These are phyloP conservation scores for Mamestra configurata DNA, from an alignment of 1,140 invertebrate species.

Conservation along the genomic window DNA sequence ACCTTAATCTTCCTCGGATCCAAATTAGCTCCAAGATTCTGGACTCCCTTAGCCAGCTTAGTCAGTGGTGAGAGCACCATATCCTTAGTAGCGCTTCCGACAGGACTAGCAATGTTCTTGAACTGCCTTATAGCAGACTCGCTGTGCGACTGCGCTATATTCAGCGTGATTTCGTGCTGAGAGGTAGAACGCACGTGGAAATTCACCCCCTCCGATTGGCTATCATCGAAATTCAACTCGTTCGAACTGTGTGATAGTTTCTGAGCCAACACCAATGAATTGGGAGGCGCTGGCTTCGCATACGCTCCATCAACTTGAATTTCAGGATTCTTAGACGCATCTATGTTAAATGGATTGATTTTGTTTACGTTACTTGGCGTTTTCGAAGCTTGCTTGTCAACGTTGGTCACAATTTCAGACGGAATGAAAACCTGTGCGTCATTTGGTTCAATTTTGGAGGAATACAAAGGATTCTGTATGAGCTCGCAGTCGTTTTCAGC, in stretches of 20 bases:
- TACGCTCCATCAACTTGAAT: slow-evolving; percentile 86
- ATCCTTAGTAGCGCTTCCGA: slow-evolving; percentile 90
- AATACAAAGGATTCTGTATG: slow-evolving; percentile 85
- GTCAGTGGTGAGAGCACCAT: slow-evolving; percentile 92
- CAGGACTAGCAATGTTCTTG: slow-evolving; percentile 90
- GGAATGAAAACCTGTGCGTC: slow-evolving; percentile 68
- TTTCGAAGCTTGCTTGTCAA: slow-evolving; percentile 67
- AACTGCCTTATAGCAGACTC: slow-evolving; percentile 93
- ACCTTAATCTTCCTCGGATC: slow-evolving; percentile 93
- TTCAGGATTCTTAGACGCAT: slow-evolving; percentile 73
- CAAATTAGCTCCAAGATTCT: slow-evolving; percentile 94
- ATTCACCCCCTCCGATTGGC: slow-evolving; percentile 68
- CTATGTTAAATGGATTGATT: slow-evolving; percentile 88
- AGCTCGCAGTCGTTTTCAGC: slow-evolving; percentile 79
- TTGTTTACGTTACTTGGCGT: slow-evolving; percentile 80
- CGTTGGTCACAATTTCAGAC: slow-evolving; percentile 80
- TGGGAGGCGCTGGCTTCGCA: slow-evolving; percentile 85
- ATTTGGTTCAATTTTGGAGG: slow-evolving; percentile 84
- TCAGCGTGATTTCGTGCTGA: slow-evolving; percentile 90
- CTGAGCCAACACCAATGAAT: slow-evolving; percentile 88
- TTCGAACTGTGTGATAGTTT: slow-evolving; percentile 91
- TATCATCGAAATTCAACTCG: slow-evolving; percentile 87
- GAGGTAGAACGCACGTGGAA: slow-evolving; percentile 90
- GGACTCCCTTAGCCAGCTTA: slow-evolving; percentile 95
- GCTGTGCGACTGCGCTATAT: slow-evolving; percentile 93